Base-by-base conservation (phyloP, 1,140 invertebrate genomes). In the Tetraneura akinire region DNA sequence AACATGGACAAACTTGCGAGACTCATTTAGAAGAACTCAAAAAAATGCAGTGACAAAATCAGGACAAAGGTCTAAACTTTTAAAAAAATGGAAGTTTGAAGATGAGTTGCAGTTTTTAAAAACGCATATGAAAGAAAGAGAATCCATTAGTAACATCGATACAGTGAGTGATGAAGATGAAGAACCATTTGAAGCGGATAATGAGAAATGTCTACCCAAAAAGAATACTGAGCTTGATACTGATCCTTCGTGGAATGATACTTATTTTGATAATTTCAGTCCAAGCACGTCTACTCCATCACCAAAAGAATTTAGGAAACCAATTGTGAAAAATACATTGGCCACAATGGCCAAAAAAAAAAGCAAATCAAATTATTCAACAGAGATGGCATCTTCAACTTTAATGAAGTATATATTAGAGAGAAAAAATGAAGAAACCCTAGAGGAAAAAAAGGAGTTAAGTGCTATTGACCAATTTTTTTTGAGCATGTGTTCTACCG, bases 21-120 rank as follows among this genome's bases (percentile, higher is more conserved):
- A 60, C 9, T 60, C 57, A 60, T 60, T 6, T 60, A 60, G 57
- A 1, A 60, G 57, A 60, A 26, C 57, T 60, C 9, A 6, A 60
- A 60, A 60, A 60, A 0, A 60, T 60, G 57, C 57, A 16, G 57
- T 60, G 4, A 60, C 57, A 11, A 60, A 60, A 8, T 60, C 57
- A 6, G 57, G 26, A 16, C 57, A 60, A 60, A 60, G 29, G 9
- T 60, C 57, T 29, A 60, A 60, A 60, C 1, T 60, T 60, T 6
- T 32, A 60, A 60, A 60, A 60, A 60, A 60, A 60, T 60, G 26
- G 57, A 60, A 60, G 57, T 60, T 6, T 60, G 57, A 32, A 60
- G 57, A 60, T 32, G 57, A 60, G 9, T 6, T 60, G 26, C 57
- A 60, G 57, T 60, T 60, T 60, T 60, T 60, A 60, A 60, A 60